Evolutionary conservation across 2,113 vertebrate genomes (phyloP).

Genomic region (Ivindomyrus marchei): DNA sequence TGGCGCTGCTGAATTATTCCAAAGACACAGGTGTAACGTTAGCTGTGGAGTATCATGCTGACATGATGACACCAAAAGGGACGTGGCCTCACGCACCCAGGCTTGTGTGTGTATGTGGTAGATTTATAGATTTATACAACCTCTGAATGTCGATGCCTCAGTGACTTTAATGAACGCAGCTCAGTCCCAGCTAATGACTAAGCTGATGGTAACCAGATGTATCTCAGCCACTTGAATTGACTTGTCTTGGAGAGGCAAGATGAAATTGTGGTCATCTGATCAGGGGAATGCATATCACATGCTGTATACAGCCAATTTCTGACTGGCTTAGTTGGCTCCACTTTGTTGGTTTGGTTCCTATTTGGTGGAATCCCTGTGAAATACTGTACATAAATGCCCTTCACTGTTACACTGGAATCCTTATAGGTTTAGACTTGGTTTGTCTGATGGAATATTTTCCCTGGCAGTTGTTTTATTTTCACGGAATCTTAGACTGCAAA

Average conservation of each 20-base stretch:
- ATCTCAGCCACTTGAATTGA: not conserved
- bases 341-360: not conserved
- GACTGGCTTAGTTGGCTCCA: not conserved
- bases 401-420: not conserved
- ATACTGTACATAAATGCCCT: not conserved
- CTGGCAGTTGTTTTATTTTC: slow-evolving; percentile 28
- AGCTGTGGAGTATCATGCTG: not conserved
- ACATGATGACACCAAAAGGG: not conserved
- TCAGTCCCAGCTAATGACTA: not conserved
- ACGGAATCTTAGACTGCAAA: slow-evolving; percentile 12
- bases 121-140: not conserved
- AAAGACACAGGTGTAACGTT: not conserved
- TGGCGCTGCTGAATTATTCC: not conserved
- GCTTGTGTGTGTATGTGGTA: not conserved
- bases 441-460: slow-evolving; percentile 32
- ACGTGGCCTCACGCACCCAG: not conserved
- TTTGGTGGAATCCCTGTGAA: not conserved
- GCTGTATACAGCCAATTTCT: not conserved
- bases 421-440: slow-evolving; percentile 9
- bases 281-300: not conserved
- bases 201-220: not conserved
- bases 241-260: not conserved
- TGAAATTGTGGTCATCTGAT: not conserved
- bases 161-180: not conserved
- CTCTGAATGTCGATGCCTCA: no score